Evolutionary conservation across 2,113 vertebrate genomes (phyloP).

Genomic region (Syrmaticus mikado): DNA sequence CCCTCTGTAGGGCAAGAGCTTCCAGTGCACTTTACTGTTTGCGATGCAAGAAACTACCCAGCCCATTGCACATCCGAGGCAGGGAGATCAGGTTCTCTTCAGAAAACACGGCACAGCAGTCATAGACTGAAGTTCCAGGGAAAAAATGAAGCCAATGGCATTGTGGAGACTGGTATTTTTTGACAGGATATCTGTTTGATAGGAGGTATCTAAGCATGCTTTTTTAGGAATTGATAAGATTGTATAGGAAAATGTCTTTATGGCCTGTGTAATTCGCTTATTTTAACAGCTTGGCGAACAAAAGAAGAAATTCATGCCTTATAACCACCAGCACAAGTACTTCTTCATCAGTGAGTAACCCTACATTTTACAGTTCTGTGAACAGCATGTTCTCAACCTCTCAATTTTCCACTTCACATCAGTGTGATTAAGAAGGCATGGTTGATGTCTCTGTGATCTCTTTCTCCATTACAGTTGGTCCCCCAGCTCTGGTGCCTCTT

Average conservation of each 20-base stretch:
- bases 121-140: background rate
- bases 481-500: constrained; percentile 83
- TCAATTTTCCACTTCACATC: background rate
- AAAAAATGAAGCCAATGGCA: background rate
- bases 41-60: background rate
- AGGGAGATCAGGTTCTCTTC: background rate
- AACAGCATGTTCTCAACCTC: background rate
- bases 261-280: background rate
- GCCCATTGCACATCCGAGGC: background rate
- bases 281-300: constrained; percentile 80
- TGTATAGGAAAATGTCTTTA: background rate
- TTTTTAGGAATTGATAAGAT: background rate
- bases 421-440: background rate
- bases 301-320: constrained; percentile 88
- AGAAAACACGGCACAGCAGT: background rate
- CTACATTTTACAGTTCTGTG: background rate
- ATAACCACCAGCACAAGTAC: constrained; percentile 88
- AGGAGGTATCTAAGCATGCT: background rate
- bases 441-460: background rate
- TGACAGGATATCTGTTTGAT: background rate
- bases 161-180: background rate
- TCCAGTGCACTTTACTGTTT: background rate
- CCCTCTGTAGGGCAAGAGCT: constrained; percentile 13
- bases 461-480: constrained; percentile 77
- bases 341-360: constrained; percentile 84